These are phyloP conservation scores for Antedon mediterranea DNA, from an alignment of 53 echinoderm and acorn worm species.

Conservation along the genomic window DNA sequence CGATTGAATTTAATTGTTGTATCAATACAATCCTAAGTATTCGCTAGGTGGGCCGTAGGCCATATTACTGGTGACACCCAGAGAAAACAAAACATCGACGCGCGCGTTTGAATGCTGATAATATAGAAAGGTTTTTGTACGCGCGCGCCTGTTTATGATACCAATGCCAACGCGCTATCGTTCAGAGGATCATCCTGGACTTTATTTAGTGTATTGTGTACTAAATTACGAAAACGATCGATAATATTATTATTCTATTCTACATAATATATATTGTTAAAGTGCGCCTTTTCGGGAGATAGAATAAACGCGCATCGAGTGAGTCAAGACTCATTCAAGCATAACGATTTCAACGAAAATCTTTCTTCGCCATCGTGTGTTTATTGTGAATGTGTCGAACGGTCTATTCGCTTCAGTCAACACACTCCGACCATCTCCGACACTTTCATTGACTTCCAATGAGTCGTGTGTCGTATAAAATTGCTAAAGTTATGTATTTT, in stretches of 20 bases:
- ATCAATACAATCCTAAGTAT: not conserved
- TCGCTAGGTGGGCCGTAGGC: not conserved
- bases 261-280: no score
- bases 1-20: not conserved
- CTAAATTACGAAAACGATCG: no score
- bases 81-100: no score
- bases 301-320: not conserved
- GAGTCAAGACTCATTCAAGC: not conserved
- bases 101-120: no score
- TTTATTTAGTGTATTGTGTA: no score
- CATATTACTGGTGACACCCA: no score
- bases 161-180: no score
- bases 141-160: no score
- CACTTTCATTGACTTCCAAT: not conserved
- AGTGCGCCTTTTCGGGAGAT: no score
- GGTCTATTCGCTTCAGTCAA: not conserved
- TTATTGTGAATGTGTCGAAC: not conserved
- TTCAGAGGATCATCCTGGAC: no score
- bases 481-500: not conserved
- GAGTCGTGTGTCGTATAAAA: not conserved
- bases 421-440: not conserved
- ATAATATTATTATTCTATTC: no score
- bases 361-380: not conserved
- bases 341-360: not conserved
- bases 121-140: no score